Conservation (phyloP, 2,113 vertebrate genomes). For the Cinclus mexicanus region DNA sequence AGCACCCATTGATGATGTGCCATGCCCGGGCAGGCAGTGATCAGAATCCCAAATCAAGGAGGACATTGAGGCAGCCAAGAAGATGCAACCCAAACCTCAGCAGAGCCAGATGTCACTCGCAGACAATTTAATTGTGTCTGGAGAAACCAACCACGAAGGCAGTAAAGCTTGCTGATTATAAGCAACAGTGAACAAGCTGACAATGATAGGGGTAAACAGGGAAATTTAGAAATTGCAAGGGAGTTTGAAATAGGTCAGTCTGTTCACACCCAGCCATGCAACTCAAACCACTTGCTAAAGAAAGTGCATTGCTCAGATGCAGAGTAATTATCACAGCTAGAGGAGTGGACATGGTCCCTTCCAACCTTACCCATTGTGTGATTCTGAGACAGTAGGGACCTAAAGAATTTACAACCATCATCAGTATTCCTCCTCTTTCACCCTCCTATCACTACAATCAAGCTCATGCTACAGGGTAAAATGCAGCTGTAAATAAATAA, state of each 20-base stretch:
- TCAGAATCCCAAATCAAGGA: conserved; percentile 35
- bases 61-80: background rate
- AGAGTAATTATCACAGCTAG: background rate
- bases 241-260: conserved; percentile 14
- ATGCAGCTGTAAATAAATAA: conserved; percentile 24
- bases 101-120: background rate
- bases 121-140: conserved; percentile 1
- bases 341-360: background rate
- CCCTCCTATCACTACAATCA: background rate
- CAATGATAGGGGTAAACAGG: conserved; percentile 7
- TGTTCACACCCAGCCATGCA: background rate
- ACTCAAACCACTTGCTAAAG: background rate
- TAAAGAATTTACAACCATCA: background rate
- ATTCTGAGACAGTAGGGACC: background rate
- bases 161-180: background rate
- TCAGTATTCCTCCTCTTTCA: background rate
- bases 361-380: background rate
- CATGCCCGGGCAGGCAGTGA: background rate
- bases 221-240: conserved; percentile 16
- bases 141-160: background rate
- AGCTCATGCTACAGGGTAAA: background rate
- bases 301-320: background rate
- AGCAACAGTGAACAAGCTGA: conserved; percentile 7
- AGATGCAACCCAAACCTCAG: background rate
- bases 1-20: conserved; percentile 9